Conservation (phyloP, 2,888 invertebrate species). For the Ceriagrion tenellum region DNA sequence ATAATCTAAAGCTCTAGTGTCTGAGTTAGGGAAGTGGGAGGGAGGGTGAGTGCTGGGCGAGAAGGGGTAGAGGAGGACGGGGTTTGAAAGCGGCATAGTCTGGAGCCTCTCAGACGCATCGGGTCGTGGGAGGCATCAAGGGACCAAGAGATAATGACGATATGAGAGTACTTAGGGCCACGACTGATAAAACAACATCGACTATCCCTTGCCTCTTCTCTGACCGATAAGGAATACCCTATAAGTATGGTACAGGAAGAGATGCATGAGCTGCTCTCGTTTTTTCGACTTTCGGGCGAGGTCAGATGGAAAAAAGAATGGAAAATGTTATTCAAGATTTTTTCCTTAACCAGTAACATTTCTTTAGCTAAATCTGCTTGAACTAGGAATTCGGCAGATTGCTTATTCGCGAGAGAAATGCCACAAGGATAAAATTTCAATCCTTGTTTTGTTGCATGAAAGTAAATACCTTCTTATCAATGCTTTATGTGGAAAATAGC, state of each 20-base stretch:
- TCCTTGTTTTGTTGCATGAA: too few relatives aligned
- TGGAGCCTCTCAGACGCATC: background rate
- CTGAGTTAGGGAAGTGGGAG: background rate
- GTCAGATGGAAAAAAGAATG: background rate
- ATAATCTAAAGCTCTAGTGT: background rate
- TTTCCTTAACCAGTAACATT: background rate
- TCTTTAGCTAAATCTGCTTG: too few relatives aligned
- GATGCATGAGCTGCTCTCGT: background rate
- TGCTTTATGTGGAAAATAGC: too few relatives aligned
- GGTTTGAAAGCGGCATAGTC: background rate
- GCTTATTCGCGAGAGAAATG: too few relatives aligned
- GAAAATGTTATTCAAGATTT: background rate
- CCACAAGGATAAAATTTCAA: too few relatives aligned
- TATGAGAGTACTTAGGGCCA: background rate
- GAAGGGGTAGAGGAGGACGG: background rate
- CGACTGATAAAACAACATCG: background rate
- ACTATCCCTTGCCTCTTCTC: background rate
- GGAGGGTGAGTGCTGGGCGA: background rate
- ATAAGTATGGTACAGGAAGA: background rate
- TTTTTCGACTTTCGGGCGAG: background rate
- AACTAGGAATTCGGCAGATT: too few relatives aligned
- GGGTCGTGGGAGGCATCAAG: background rate
- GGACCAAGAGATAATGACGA: background rate
- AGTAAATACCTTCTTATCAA: too few relatives aligned
- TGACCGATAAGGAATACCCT: background rate